phyloP scores from a whole-genome alignment of 2,113 vertebrate species.

The Lycaon pictus region DNA sequence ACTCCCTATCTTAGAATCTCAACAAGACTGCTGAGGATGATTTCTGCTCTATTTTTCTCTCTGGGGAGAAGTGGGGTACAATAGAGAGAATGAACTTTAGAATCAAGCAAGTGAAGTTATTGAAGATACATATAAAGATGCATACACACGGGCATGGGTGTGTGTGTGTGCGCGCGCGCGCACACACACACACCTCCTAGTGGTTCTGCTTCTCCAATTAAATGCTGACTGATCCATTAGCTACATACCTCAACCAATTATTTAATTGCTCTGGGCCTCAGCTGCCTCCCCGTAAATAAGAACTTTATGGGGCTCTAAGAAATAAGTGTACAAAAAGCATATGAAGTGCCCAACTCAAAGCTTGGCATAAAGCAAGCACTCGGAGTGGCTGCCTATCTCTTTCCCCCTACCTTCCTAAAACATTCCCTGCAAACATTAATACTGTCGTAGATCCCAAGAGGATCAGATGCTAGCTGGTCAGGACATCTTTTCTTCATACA shows the following conservation, averaged over 20 bases:
- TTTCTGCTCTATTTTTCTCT: constrained; percentile 41
- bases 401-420: neutral
- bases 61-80: neutral
- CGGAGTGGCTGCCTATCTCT: neutral
- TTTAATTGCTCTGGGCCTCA: neutral
- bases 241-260: neutral
- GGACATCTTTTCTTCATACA: neutral
- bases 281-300: neutral
- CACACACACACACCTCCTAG: neutral
- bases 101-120: constrained; percentile 36
- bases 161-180: too few relatives aligned
- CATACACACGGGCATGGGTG: neutral
- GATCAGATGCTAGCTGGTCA: neutral
- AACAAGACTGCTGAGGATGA: neutral
- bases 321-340: constrained; percentile 18
- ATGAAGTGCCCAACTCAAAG: neutral
- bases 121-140: neutral
- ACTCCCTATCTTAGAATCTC: neutral
- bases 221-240: neutral
- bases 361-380: neutral
- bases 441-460: neutral
- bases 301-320: neutral
- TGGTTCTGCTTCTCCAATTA: neutral
- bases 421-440: neutral
- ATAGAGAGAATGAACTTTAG: constrained; percentile 50